Percentiles rank a stretch among this genome's conserved stretches.
Conservation (phyloP, 1,140 invertebrate species). For the Lasaia peninsularis region DNA sequence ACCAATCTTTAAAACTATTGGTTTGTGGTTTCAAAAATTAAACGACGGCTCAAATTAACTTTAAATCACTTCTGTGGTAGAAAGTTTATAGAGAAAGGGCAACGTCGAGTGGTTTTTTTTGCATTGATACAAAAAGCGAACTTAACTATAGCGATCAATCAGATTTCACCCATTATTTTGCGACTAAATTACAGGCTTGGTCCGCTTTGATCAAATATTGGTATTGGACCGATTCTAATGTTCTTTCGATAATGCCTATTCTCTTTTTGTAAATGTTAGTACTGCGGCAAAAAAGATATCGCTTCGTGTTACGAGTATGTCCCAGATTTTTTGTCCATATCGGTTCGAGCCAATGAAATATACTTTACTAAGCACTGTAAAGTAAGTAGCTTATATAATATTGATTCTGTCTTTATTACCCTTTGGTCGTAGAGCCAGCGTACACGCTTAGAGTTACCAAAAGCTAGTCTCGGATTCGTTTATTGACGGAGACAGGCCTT, state of each 20-base stretch:
- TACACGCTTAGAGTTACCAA: too few species aligned
- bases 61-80: constrained; percentile 39
- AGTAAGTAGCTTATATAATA: too few species aligned
- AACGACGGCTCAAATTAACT: constrained; percentile 27
- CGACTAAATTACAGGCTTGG: constrained; percentile 36
- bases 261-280: neutral
- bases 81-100: constrained; percentile 61
- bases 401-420: too few species aligned
- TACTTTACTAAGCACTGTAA: too few species aligned
- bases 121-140: constrained; percentile 46
- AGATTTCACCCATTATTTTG: constrained; percentile 53
- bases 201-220: constrained; percentile 1
- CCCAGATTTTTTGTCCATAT: neutral
- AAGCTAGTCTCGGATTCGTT: too few species aligned
- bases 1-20: constrained; percentile 10
- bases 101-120: constrained; percentile 45
- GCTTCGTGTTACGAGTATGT: neutral
- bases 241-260: neutral
- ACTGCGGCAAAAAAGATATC: neutral
- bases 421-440: too few species aligned
- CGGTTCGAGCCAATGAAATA: too few species aligned
- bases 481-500: too few species aligned
- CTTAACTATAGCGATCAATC: constrained; percentile 42
- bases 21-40: constrained; percentile 13
- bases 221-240: constrained; percentile 6